Conservation (phyloP, 2,797 vertebrate genomes). For the Falco concolor region DNA sequence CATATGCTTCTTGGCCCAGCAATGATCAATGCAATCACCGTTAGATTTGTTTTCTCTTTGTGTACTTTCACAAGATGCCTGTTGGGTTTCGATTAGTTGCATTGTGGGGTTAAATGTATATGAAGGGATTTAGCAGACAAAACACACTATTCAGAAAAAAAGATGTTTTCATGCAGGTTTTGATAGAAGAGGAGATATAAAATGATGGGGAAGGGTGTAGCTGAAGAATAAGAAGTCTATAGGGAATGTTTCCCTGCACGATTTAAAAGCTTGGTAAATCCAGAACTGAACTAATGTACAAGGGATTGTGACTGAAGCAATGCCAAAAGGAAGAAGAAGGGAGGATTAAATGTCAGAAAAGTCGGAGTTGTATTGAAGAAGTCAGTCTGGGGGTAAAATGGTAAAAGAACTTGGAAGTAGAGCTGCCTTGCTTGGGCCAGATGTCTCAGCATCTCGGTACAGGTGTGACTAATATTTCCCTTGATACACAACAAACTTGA, state of each 20-base stretch:
- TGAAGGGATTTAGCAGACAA: conserved; percentile 24
- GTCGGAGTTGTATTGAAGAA: not conserved
- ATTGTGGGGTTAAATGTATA: conserved; percentile 34
- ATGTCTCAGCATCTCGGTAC: conserved; percentile 6
- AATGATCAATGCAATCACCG: not conserved
- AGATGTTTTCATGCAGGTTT: not conserved
- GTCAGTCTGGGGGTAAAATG: not conserved
- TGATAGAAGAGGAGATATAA: conserved; percentile 35
- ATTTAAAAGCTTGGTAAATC: conserved; percentile 41
- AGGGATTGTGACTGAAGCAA: conserved; percentile 36
- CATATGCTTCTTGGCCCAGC: not conserved
- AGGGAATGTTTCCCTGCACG: conserved; percentile 5
- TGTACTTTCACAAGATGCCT: not conserved
- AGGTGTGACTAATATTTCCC: conserved; percentile 50
- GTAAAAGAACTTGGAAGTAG: conserved; percentile 19
- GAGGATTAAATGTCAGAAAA: conserved; percentile 34
- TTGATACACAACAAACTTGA: not conserved
- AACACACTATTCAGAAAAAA: not conserved
- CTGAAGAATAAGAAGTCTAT: conserved; percentile 1
- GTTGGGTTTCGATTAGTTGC: conserved; percentile 2
- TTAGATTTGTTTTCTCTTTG: conserved; percentile 9
- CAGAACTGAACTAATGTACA: conserved; percentile 21
- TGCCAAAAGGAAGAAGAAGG: conserved; percentile 43
- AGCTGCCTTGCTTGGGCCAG: not conserved
- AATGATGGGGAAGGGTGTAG: not conserved